A percentile compares a stretch with the other conserved stretches of the same genome.
Conservation (phyloP, 2,888 invertebrate species). For the Caenorhabditis sp. region DNA sequence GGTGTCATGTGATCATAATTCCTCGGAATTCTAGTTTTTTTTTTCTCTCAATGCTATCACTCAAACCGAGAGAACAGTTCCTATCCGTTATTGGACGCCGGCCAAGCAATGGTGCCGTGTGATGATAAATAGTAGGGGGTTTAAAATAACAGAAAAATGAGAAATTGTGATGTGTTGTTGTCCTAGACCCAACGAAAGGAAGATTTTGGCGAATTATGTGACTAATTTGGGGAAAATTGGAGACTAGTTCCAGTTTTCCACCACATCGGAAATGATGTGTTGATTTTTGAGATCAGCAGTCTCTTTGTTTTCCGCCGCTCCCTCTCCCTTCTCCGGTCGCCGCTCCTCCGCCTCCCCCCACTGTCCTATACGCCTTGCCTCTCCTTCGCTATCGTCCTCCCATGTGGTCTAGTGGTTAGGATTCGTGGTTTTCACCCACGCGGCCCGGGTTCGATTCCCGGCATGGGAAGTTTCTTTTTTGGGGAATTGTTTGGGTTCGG, state of each 20-base stretch:
- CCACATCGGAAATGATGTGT: background rate
- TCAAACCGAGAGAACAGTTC: background rate
- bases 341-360: background rate
- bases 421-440: slow-evolving; percentile 80
- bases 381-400: slow-evolving; percentile 12
- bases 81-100: background rate
- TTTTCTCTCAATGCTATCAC: background rate
- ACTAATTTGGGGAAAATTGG: background rate
- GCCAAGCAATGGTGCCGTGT: slow-evolving; percentile 3
- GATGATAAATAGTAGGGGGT: background rate
- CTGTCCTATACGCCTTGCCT: background rate
- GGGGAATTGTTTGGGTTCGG: background rate
- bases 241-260: background rate
- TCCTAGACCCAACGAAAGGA: background rate
- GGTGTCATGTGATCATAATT: slow-evolving; percentile 38
- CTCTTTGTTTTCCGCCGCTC: no score
- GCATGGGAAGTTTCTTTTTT: slow-evolving; percentile 78
- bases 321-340: background rate
- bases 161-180: background rate
- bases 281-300: slow-evolving; percentile 3
- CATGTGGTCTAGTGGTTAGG: slow-evolving; percentile 67
- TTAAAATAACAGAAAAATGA: background rate
- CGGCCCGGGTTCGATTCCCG: slow-evolving; percentile 83
- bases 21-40: slow-evolving; percentile 13
- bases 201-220: slow-evolving; percentile 8